A percentile compares a stretch with the other conserved stretches of the same genome.
Evolutionary conservation across 2,888 invertebrate species (phyloP).

Genomic region (Tetramorium bicarinatum): DNA sequence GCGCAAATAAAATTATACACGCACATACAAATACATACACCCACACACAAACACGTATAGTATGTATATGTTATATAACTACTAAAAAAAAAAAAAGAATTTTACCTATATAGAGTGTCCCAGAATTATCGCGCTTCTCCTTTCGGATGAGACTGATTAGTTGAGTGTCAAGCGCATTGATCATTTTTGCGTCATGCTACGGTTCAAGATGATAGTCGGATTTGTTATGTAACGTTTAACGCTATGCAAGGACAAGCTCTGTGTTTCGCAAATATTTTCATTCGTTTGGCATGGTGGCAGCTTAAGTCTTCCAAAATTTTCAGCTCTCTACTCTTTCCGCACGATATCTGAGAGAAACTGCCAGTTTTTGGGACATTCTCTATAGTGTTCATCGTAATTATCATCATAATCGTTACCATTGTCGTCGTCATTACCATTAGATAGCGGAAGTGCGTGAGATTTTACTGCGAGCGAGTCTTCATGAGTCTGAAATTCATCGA

Average conservation of each 20-base stretch:
- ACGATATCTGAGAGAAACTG: conserved; percentile 21
- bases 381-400: conserved; percentile 24
- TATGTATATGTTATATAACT: conserved; percentile 21
- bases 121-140: conserved; percentile 23
- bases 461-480: not conserved
- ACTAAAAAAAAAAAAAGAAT: conserved; percentile 20
- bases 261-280: not conserved
- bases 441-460: not conserved
- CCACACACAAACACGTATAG: conserved; percentile 31
- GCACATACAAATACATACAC: conserved; percentile 11
- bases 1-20: conserved; percentile 45
- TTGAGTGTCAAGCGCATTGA: conserved; percentile 1
- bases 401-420: not conserved
- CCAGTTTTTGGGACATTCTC: conserved; percentile 52
- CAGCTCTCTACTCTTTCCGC: not conserved
- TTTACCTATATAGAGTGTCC: conserved; percentile 46
- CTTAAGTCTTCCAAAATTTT: conserved; percentile 40
- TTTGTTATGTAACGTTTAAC: not conserved
- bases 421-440: conserved; percentile 1
- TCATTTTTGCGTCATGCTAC: conserved; percentile 13
- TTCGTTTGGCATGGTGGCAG: conserved; percentile 9
- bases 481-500: not conserved
- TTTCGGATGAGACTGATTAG: not conserved
- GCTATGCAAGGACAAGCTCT: not conserved
- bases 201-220: not conserved